Conservation (phyloP, 2,797 vertebrate species). For the Betta splendens region DNA sequence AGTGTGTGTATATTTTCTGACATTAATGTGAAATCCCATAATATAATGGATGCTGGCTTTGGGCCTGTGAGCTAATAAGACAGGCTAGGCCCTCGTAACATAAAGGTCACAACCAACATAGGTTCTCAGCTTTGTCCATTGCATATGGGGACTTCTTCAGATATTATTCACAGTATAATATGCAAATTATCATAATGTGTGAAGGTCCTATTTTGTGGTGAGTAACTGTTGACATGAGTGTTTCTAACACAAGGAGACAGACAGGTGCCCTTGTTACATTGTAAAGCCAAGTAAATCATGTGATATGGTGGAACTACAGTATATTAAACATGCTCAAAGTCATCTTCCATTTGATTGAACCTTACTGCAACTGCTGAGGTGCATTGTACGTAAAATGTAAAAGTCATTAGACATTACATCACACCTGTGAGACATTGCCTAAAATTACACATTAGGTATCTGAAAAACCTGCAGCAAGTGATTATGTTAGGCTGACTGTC, state of each 20-base stretch:
- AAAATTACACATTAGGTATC: conserved; percentile 19
- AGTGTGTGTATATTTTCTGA: too few species aligned
- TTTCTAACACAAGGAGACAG: background rate
- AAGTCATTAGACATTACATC: conserved; percentile 15
- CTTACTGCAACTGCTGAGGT: background rate
- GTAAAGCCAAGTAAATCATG: background rate
- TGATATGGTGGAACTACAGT: background rate
- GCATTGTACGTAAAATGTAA: background rate
- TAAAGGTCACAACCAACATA: too few species aligned
- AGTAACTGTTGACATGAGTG: background rate
- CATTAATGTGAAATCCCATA: too few species aligned
- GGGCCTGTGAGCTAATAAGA: too few species aligned
- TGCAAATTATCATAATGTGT: background rate
- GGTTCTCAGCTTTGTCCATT: too few species aligned
- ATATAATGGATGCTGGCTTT: too few species aligned
- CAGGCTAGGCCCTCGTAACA: too few species aligned
- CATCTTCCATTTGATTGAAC: background rate
- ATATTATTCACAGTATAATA: background rate
- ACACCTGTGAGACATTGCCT: background rate
- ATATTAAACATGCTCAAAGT: background rate
- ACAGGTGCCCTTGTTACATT: background rate
- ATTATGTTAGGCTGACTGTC: background rate
- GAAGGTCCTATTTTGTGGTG: background rate
- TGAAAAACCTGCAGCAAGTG: background rate
- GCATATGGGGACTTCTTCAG: too few species aligned